These are phyloP conservation scores for Octonoba sinensis DNA, from an alignment of 2,888 invertebrate species.

Conservation along the genomic window DNA sequence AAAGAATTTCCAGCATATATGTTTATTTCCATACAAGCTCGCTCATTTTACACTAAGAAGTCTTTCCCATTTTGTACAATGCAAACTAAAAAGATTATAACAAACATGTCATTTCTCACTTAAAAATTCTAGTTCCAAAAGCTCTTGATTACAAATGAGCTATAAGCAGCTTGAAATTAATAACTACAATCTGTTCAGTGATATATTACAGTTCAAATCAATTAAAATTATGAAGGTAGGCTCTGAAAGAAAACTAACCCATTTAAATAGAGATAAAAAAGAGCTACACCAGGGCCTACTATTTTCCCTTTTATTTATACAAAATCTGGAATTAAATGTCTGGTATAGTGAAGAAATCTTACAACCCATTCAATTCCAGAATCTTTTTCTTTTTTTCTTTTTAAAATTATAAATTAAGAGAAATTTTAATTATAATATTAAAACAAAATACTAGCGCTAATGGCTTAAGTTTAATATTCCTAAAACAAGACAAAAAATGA, in stretches of 20 bases:
- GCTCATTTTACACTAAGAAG: constrained; percentile 54
- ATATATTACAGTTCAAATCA: constrained; percentile 3
- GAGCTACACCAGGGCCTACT: constrained; percentile 23
- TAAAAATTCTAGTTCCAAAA: constrained; percentile 52
- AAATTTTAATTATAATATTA: too few relatives aligned
- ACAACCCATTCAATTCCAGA: too few relatives aligned
- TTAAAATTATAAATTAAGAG: too few relatives aligned
- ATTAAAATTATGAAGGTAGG: constrained; percentile 6
- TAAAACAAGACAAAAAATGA: too few relatives aligned
- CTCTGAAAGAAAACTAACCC: constrained; percentile 5
- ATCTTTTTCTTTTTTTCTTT: too few relatives aligned
- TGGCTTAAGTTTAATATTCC: too few relatives aligned
- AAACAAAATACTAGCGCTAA: too few relatives aligned
- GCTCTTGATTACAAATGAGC: constrained; percentile 61
- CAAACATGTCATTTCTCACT: constrained; percentile 8
- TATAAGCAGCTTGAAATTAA: constrained; percentile 40
- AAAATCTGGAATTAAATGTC: too few relatives aligned
- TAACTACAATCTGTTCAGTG: constrained; percentile 20
- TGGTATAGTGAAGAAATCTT: too few relatives aligned
- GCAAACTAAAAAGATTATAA: constrained; percentile 48
- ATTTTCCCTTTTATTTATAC: background rate
- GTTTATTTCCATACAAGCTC: constrained; percentile 64
- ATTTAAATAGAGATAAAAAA: background rate
- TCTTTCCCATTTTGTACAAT: constrained; percentile 28
- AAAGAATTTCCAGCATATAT: constrained; percentile 53